Conservation (phyloP, 2,888 invertebrate species). For the Orgyia antiqua region DNA sequence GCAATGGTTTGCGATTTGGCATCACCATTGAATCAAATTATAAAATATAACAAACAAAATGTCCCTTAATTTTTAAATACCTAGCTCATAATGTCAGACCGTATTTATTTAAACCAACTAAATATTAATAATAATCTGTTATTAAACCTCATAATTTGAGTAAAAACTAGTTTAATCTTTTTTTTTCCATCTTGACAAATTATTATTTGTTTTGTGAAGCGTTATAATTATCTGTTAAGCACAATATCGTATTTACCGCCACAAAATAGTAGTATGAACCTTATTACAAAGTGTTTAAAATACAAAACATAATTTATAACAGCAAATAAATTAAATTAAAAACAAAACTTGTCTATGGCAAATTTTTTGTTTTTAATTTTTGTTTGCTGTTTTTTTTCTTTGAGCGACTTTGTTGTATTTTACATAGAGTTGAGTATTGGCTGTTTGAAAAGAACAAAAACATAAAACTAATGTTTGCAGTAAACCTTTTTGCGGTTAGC, state of each 20-base stretch:
- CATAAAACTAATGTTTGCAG: slow-evolving; percentile 13
- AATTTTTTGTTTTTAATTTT: neutral
- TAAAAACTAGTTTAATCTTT: slow-evolving; percentile 28
- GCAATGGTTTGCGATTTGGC: too few relatives aligned
- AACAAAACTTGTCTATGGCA: too few relatives aligned
- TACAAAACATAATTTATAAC: too few relatives aligned
- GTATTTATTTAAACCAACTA: too few relatives aligned
- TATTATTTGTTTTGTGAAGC: slow-evolving; percentile 44
- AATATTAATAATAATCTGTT: slow-evolving; percentile 35
- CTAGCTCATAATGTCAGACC: too few relatives aligned
- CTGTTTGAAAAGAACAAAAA: slow-evolving; percentile 7
- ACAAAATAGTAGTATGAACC: neutral
- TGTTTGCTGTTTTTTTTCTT: neutral
- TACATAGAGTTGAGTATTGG: neutral
- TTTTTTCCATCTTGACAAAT: slow-evolving; percentile 44
- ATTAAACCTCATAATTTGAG: slow-evolving; percentile 47
- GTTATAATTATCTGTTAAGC: slow-evolving; percentile 26
- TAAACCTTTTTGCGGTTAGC: slow-evolving; percentile 44
- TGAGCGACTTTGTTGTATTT: neutral
- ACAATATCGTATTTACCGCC: neutral
- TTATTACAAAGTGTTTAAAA: neutral
- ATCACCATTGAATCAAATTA: too few relatives aligned
- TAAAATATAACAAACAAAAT: neutral
- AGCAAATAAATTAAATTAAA: too few relatives aligned
- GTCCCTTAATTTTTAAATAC: too few relatives aligned